These are phyloP conservation scores for Caiman crocodilus DNA, from an alignment of 2,797 vertebrate species.

Conservation along the genomic window DNA sequence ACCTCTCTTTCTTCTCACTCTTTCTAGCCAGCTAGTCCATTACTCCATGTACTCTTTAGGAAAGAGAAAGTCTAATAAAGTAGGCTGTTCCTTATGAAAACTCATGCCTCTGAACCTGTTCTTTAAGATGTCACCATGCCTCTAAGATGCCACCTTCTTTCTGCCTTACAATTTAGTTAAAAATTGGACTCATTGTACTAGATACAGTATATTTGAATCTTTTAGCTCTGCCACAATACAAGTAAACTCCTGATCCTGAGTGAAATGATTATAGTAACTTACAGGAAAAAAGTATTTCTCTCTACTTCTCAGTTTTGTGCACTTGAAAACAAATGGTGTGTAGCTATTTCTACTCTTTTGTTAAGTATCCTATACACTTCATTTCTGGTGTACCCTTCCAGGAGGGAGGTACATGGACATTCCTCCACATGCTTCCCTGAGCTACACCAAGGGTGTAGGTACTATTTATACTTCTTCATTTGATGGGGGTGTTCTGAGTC, in stretches of 20 bases:
- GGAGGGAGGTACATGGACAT: background rate
- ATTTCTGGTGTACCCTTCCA: background rate
- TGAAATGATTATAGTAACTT: background rate
- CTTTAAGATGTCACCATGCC: no score
- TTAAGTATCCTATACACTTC: background rate
- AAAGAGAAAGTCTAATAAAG: background rate
- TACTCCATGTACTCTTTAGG: background rate
- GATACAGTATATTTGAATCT: background rate
- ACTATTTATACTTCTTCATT: background rate
- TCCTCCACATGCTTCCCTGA: background rate
- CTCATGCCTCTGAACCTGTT: no score
- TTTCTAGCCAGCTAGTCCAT: background rate
- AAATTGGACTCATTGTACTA: no score
- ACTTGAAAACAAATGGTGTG: background rate
- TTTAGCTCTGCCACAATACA: background rate
- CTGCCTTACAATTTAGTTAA: no score
- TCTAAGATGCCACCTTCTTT: no score
- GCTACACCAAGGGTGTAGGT: background rate
- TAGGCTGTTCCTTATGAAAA: no score
- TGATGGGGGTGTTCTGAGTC: background rate
- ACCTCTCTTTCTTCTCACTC: background rate
- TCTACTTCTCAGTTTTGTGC: background rate
- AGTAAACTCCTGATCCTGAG: background rate
- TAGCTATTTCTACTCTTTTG: background rate
- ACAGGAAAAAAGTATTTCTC: background rate